Evolutionary conservation across 2,888 invertebrate genomes (phyloP), one percentile per base, ranked within the genome.

Genomic region (Morpho deidamia): DNA sequence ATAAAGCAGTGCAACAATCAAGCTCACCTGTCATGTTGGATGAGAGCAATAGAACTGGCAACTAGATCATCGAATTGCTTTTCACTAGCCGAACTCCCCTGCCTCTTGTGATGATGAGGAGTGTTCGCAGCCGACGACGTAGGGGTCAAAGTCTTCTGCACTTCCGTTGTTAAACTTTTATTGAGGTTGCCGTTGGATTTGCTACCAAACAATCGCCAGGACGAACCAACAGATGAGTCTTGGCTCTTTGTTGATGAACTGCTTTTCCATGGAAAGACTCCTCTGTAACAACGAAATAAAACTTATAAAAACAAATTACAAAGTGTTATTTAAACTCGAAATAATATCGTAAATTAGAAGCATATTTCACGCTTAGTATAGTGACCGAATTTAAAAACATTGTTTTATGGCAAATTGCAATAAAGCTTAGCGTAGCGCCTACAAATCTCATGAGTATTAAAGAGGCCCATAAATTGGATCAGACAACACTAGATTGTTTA

Each of bases 1-100:
- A n/a, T n/a, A n/a, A n/a, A n/a, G n/a, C n/a, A n/a, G n/a, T n/a
- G n/a, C n/a, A n/a, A n/a, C n/a, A n/a, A n/a, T n/a, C n/a, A n/a
- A n/a, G 45, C 76, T 77, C 65, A 92, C 92, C 92, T 86, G 66
- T 93, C 92, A 77, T 94, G 92, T 69, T 94, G 93, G 66, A 95
- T 94, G 51, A 94, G 81, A 9, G 94, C 94, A 51, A 93, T 91
- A 33, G 94, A 94, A 66, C 94, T 94, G 41, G 93, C 93, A 11
- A 94, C 92, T 23, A 92, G 86, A 68, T 92, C 91, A 58, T 91
- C 90, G 62, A 90, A 90, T 72, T 90, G 90, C 69, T 90, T 90
- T 71, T 89, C 90, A 61, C 90, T 90, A 32, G 90, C 86, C 0
- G 90, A 88, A 53, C 90, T 90, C 7, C 83, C 88, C 63, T 90